These are phyloP conservation scores for Piaya cayana DNA, from an alignment of 2,113 vertebrate species.

Conservation along the genomic window DNA sequence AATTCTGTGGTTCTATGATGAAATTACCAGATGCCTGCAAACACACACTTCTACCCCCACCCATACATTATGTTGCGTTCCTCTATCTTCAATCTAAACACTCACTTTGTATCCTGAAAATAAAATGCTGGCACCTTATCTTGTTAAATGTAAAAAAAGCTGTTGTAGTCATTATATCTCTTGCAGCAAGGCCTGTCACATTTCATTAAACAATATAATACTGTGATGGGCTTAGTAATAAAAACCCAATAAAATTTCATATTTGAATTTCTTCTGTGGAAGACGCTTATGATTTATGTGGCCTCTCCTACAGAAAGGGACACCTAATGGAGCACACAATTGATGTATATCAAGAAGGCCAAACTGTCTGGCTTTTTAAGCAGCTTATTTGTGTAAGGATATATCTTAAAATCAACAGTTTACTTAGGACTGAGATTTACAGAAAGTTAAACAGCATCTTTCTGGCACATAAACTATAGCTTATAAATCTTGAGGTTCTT, in stretches of 20 bases:
- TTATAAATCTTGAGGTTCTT: background rate
- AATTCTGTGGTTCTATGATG: background rate
- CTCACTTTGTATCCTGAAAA: conserved; percentile 10
- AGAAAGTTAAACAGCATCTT: background rate
- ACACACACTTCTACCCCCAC: background rate
- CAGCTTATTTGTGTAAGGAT: background rate
- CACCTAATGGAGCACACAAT: conserved; percentile 22
- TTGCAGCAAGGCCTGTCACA: conserved; percentile 28
- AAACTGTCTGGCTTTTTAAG: background rate
- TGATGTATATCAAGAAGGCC: background rate
- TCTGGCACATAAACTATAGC: background rate
- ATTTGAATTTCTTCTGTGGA: conserved; percentile 45
- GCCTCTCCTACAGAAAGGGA: conserved; percentile 1
- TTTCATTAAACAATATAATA: conserved; percentile 58
- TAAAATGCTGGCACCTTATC: background rate
- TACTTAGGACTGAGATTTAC: background rate
- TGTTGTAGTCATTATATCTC: background rate
- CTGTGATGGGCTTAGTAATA: conserved; percentile 27
- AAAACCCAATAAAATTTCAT: conserved; percentile 49
- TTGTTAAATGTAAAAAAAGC: conserved; percentile 19
- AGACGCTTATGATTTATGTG: conserved; percentile 36
- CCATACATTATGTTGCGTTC: background rate
- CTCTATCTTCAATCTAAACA: background rate
- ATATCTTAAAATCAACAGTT: background rate
- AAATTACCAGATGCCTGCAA: background rate